Conservation (phyloP, 2,888 invertebrate species). For the Oxystoma pomonae region DNA sequence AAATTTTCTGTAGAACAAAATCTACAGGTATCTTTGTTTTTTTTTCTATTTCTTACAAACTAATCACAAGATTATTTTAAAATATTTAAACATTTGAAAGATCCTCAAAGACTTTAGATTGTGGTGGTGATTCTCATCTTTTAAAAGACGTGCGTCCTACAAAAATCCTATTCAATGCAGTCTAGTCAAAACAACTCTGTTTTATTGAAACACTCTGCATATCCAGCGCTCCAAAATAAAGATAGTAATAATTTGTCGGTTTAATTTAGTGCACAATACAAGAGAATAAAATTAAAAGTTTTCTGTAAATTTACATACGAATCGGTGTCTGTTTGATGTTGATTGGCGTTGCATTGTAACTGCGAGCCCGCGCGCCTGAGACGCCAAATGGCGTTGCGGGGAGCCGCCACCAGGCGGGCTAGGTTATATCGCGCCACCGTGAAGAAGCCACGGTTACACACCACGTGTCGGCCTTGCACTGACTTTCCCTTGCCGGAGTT, state of each 20-base stretch:
- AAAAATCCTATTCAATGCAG: too few species aligned
- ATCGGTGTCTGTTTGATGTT: conserved; percentile 43
- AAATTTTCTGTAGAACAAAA: too few species aligned
- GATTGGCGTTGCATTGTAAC: conserved; percentile 32
- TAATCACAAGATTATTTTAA: too few species aligned
- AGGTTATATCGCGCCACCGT: conserved; percentile 66
- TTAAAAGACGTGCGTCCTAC: too few species aligned
- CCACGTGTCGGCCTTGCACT: conserved; percentile 38
- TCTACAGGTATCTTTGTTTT: too few species aligned
- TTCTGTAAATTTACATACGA: conserved; percentile 41
- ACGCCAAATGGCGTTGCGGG: conserved; percentile 66
- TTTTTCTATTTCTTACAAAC: too few species aligned
- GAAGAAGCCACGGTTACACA: conserved; percentile 38
- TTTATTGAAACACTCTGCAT: too few species aligned
- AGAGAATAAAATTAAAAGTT: not conserved
- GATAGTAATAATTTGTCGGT: not conserved
- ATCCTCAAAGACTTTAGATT: too few species aligned
- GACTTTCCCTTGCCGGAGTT: conserved; percentile 16
- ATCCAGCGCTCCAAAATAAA: too few species aligned
- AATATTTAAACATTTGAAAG: too few species aligned
- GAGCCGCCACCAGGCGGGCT: conserved; percentile 65
- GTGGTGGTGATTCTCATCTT: too few species aligned
- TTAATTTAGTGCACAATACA: conserved; percentile 7
- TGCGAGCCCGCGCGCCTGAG: conserved; percentile 52
- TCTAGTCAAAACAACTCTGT: too few species aligned